A percentile compares a stretch with the other conserved stretches of the same genome.
phyloP scores from a whole-genome alignment of 1,140 invertebrate genomes.

The Hetaerina americana region DNA sequence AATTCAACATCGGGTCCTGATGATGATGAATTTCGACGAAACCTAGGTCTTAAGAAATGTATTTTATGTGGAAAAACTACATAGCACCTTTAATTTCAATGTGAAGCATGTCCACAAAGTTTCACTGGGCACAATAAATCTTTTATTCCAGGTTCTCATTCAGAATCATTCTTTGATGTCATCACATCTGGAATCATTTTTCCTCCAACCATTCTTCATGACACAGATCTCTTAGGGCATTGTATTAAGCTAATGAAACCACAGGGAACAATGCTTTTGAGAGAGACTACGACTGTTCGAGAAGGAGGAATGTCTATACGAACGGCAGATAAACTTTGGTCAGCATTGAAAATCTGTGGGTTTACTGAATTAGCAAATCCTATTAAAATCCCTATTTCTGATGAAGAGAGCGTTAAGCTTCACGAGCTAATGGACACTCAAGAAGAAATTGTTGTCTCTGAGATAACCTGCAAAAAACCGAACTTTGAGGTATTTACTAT shows the following conservation, averaged over 20 bases:
- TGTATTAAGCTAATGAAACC: neutral
- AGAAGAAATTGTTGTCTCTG: constrained; percentile 18
- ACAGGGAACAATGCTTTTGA: neutral
- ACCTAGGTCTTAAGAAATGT: too few relatives aligned
- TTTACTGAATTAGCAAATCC: constrained; percentile 28
- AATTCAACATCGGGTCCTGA: too few relatives aligned
- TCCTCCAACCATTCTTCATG: neutral
- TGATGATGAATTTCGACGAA: too few relatives aligned
- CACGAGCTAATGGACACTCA: neutral
- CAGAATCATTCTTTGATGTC: neutral
- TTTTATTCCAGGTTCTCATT: neutral
- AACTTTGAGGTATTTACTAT: constrained; percentile 48
- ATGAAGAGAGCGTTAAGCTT: neutral
- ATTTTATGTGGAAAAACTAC: too few relatives aligned
- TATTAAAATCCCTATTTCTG: neutral
- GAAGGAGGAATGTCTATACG: neutral
- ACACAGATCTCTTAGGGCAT: neutral
- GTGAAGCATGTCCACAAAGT: too few relatives aligned
- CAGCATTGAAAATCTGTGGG: constrained; percentile 45
- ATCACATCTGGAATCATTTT: neutral
- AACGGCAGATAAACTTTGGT: constrained; percentile 23
- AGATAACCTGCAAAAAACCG: constrained; percentile 43
- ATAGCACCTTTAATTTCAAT: too few relatives aligned
- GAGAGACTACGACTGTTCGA: neutral
- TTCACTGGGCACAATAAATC: too few relatives aligned